These are phyloP conservation scores for Oikopleura dioica DNA, from an alignment of 23 tunicate species.

Conservation along the genomic window DNA sequence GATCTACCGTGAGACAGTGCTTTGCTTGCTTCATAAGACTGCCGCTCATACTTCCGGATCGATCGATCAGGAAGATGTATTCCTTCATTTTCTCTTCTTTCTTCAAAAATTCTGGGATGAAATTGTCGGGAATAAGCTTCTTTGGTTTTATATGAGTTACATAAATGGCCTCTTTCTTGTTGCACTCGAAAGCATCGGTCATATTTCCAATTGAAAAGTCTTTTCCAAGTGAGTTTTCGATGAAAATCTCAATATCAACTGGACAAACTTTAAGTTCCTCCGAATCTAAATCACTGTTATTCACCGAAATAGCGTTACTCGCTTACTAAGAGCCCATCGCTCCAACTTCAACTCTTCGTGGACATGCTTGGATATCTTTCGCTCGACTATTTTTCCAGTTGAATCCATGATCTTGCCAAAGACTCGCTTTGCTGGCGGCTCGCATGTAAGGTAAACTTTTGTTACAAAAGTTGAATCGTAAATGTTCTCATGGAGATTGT, in stretches of 20 bases:
- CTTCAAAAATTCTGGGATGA: neutral
- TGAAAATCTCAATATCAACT: neutral
- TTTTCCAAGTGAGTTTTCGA: neutral
- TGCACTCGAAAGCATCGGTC: neutral
- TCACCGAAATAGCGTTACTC: too few relatives aligned
- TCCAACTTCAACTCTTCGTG: too few relatives aligned
- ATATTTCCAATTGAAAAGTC: neutral
- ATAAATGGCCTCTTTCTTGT: conserved; percentile 1
- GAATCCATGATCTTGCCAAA: neutral
- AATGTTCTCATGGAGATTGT: neutral
- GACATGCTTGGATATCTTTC: neutral
- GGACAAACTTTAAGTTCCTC: neutral
- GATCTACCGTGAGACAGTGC: too few relatives aligned
- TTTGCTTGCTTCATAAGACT: neutral
- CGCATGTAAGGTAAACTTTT: neutral
- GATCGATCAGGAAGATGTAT: neutral
- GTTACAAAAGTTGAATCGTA: neutral
- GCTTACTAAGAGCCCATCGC: too few relatives aligned
- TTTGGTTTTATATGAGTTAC: neutral
- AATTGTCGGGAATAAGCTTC: neutral
- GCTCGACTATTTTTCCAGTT: neutral
- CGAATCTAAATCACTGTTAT: too few relatives aligned
- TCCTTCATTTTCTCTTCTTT: neutral
- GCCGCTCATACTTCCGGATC: conserved; percentile 7
- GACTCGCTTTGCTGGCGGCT: neutral